Percentiles rank a stretch among this genome's conserved stretches.
These are phyloP conservation scores for Caiman crocodilus DNA, from an alignment of 2,797 vertebrate species.

Conservation along the genomic window DNA sequence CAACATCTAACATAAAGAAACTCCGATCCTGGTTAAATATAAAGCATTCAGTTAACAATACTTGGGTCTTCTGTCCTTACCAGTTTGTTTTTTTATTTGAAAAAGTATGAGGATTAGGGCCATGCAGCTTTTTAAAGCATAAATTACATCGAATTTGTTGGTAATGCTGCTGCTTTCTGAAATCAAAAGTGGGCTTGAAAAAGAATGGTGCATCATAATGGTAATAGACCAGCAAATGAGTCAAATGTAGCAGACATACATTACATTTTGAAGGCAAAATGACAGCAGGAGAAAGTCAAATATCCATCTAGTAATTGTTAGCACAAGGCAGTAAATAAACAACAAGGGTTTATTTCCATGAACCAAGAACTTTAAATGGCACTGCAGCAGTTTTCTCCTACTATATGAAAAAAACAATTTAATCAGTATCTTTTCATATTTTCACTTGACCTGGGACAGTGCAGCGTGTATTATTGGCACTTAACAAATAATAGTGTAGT, in stretches of 20 bases:
- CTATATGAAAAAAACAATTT: constrained; percentile 19
- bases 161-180: neutral
- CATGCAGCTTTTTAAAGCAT: neutral
- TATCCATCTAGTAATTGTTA: constrained; percentile 46
- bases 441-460: neutral
- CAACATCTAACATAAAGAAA: neutral
- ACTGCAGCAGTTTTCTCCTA: neutral
- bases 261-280: constrained; percentile 28
- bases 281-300: constrained; percentile 52
- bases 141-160: neutral
- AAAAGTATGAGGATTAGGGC: neutral
- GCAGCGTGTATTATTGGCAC: neutral
- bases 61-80: too few relatives aligned
- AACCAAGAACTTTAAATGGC: constrained; percentile 34
- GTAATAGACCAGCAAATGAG: constrained; percentile 8
- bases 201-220: constrained; percentile 34
- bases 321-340: constrained; percentile 63
- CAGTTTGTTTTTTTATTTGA: neutral
- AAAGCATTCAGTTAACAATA: neutral
- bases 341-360: constrained; percentile 45
- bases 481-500: neutral
- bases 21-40: neutral
- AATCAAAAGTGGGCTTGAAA: constrained; percentile 24
- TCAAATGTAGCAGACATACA: constrained; percentile 37
- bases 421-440: neutral